phyloP scores from a whole-genome alignment of 2,888 invertebrate genomes.

The Cantharis flavilabris region DNA sequence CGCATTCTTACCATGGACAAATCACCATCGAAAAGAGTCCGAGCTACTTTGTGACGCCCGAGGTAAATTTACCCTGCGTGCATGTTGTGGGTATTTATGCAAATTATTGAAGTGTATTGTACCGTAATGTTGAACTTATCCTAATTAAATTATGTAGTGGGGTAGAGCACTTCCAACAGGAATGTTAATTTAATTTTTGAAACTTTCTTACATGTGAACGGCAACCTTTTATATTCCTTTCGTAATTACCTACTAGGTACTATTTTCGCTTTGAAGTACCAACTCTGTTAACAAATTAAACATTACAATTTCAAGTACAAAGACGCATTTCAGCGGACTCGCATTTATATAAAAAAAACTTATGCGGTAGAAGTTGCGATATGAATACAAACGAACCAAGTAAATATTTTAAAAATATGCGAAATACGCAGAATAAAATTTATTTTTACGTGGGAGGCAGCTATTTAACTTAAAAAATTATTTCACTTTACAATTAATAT shows the following conservation, averaged over 20 bases:
- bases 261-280: not conserved
- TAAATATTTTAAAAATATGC: not conserved
- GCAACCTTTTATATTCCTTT: not conserved
- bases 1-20: conserved; percentile 87
- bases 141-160: not conserved
- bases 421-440: not conserved
- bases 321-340: not conserved
- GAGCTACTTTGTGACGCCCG: conserved; percentile 94
- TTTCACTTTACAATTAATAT: not conserved
- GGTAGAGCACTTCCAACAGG: not conserved
- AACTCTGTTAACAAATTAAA: not conserved
- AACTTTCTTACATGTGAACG: not conserved
- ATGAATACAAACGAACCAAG: not conserved
- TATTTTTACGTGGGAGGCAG: not conserved
- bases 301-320: not conserved
- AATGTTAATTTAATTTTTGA: not conserved
- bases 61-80: conserved; percentile 66
- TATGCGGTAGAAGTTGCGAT: not conserved
- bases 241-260: not conserved
- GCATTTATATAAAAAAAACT: not conserved
- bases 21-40: conserved; percentile 98
- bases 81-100: not conserved
- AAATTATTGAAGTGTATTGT: conserved; percentile 2
- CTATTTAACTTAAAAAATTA: not conserved
- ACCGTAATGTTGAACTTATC: not conserved